phyloP scores from a whole-genome alignment of 2,113 vertebrate species.

The Saguinus midas region DNA sequence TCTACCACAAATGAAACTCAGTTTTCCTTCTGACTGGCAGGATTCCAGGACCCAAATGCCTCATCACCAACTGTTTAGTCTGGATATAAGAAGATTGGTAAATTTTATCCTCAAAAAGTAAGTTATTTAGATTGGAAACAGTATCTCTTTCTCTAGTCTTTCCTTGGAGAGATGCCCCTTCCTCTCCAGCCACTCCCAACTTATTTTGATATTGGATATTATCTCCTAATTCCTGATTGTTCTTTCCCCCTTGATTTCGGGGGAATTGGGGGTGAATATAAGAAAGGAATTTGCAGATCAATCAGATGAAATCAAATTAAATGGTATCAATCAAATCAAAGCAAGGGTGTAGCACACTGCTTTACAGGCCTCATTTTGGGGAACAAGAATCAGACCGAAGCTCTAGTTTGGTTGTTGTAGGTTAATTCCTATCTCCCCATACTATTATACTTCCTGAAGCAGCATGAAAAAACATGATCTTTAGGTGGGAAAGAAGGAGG shows the following conservation, averaged over 20 bases:
- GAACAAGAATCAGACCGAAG: background rate
- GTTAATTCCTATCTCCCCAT: background rate
- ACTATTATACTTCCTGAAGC: background rate
- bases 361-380: background rate
- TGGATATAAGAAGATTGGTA: constrained; percentile 36
- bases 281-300: background rate
- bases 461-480: background rate
- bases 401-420: background rate
- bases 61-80: constrained; percentile 59
- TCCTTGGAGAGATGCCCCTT: background rate
- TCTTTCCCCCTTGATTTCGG: background rate
- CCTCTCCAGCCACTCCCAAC: background rate
- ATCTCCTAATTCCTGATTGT: background rate
- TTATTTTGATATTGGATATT: background rate
- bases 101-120: constrained; percentile 45
- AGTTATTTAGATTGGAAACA: constrained; percentile 23
- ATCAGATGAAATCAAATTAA: background rate
- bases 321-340: background rate
- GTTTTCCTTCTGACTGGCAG: constrained; percentile 35
- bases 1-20: background rate
- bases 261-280: background rate
- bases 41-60: background rate
- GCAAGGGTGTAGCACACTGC: background rate
- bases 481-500: background rate
- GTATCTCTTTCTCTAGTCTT: background rate